Conservation (phyloP, 2,797 vertebrate species). For the Coregonus suidteri region DNA sequence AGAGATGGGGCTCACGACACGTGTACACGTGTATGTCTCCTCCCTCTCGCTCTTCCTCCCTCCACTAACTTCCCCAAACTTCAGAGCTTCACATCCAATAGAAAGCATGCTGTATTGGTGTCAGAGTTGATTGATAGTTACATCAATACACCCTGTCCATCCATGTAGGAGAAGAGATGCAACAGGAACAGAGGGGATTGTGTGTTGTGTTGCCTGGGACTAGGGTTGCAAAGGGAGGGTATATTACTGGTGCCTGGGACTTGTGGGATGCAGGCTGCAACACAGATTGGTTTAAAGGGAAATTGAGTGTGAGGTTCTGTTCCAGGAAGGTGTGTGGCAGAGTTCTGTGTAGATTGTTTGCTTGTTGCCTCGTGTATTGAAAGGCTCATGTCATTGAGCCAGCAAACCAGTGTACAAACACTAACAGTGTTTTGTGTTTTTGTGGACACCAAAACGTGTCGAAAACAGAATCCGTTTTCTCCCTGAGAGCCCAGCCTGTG, state of each 20-base stretch:
- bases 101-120: neutral
- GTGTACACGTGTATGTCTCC: neutral
- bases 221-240: too few relatives aligned
- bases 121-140: slow-evolving; percentile 7
- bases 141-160: slow-evolving; percentile 11
- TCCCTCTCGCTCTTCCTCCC: neutral
- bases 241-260: neutral
- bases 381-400: neutral
- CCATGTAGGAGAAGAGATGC: neutral
- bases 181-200: neutral
- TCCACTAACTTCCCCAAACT: neutral
- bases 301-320: neutral
- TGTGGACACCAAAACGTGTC: neutral
- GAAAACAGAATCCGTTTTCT: slow-evolving; percentile 1
- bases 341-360: too few relatives aligned
- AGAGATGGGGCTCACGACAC: neutral
- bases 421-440: neutral
- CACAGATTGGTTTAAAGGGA: neutral
- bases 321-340: too few relatives aligned
- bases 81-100: neutral
- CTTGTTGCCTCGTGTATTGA: neutral
- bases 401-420: neutral
- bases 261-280: neutral
- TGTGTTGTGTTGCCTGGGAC: neutral
- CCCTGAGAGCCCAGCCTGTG: slow-evolving; percentile 9